Evolutionary conservation across 1,140 invertebrate genomes (phyloP).

Genomic region (Eurosta solidaginis): DNA sequence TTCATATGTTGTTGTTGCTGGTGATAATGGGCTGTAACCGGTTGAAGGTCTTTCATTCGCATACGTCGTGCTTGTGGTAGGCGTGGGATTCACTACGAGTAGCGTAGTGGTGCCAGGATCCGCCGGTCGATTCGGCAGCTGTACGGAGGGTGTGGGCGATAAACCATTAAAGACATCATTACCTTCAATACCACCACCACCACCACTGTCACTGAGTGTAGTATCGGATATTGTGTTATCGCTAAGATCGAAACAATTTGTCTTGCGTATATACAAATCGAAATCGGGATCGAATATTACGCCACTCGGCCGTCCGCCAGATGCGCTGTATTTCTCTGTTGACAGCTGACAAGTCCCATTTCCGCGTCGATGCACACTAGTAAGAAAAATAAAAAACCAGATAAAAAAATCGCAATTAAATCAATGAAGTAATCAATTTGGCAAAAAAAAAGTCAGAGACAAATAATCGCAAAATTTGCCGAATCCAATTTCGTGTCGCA

Average conservation of each 20-base stretch:
- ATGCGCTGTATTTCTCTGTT: conserved; percentile 57
- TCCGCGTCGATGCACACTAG: conserved; percentile 66
- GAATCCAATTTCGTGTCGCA: neutral
- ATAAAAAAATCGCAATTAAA: conserved; percentile 32
- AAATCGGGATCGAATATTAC: conserved; percentile 65
- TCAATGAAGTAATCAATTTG: conserved; percentile 47
- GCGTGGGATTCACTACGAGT: conserved; percentile 51
- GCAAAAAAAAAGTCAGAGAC: neutral
- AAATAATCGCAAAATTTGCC: neutral
- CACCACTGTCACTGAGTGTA: conserved; percentile 42
- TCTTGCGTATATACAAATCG: conserved; percentile 66
- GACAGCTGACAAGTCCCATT: conserved; percentile 68
- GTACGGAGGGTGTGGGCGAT: conserved; percentile 42
- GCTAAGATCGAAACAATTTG: conserved; percentile 60
- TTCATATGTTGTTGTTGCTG: conserved; percentile 11
- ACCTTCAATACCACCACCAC: neutral
- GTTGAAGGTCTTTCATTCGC: conserved; percentile 23
- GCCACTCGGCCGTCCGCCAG: conserved; percentile 58
- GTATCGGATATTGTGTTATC: conserved; percentile 50
- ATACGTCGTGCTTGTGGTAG: conserved; percentile 39
- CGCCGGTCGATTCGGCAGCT: conserved; percentile 48
- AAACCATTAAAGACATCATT: conserved; percentile 27
- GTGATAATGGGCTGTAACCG: neutral
- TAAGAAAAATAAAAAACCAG: conserved; percentile 41
- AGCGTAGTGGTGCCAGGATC: conserved; percentile 46